These are phyloP conservation scores for Petrocephalus sullivani DNA, from an alignment of 2,797 vertebrate genomes.

Conservation along the genomic window DNA sequence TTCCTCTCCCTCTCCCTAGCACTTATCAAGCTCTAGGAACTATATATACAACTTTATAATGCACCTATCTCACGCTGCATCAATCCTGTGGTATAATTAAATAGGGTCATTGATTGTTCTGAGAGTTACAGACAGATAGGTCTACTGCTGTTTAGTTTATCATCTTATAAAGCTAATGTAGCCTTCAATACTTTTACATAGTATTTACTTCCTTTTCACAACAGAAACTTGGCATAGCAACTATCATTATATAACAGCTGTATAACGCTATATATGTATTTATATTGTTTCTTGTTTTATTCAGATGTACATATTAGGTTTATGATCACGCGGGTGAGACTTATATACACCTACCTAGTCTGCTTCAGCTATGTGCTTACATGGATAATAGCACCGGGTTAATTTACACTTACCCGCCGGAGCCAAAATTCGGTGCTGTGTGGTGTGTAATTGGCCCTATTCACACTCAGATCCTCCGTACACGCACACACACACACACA, in stretches of 20 bases:
- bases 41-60: background rate
- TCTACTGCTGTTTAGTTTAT: background rate
- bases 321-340: background rate
- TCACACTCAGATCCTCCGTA: background rate
- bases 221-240: background rate
- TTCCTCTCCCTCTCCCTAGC: background rate
- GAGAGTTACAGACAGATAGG: background rate
- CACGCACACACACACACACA: slow-evolving; percentile 49
- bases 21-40: background rate
- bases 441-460: background rate
- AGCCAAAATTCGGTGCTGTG: background rate
- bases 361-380: background rate
- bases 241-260: background rate
- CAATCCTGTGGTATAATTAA: background rate
- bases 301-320: background rate
- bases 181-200: background rate
- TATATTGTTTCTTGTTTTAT: background rate
- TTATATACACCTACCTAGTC: background rate
- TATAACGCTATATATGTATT: background rate
- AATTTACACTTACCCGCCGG: background rate
- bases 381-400: background rate
- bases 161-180: background rate
- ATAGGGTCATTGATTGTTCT: background rate
- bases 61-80: background rate
- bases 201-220: background rate